A percentile compares a stretch with the other conserved stretches of the same genome.
Evolutionary conservation across 2,797 vertebrate species (phyloP).

Genomic region (Spinibarbus caldwelli): DNA sequence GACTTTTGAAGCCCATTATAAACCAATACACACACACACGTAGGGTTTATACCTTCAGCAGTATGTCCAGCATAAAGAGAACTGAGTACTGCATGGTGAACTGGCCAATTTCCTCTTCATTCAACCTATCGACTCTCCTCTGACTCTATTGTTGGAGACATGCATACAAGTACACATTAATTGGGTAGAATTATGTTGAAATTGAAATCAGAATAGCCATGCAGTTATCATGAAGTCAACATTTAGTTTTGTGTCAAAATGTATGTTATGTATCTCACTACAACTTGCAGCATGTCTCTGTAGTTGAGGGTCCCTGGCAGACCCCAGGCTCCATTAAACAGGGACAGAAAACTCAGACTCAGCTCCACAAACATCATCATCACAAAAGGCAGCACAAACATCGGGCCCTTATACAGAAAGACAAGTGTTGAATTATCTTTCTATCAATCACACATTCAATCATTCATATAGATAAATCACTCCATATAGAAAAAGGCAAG

Average conservation of each 20-base stretch:
- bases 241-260: neutral
- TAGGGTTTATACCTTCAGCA: conserved; percentile 81
- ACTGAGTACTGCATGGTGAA: conserved; percentile 76
- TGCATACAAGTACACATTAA: conserved; percentile 6
- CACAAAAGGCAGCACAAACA: conserved; percentile 77
- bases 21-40: neutral
- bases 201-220: neutral
- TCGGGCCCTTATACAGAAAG: conserved; percentile 36
- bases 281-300: conserved; percentile 24
- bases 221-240: neutral
- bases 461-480: too few species aligned
- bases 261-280: conserved; percentile 40
- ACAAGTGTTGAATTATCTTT: neutral
- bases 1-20: neutral
- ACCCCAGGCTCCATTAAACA: conserved; percentile 74
- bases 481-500: neutral
- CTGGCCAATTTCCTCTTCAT: conserved; percentile 69
- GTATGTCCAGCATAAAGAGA: conserved; percentile 70
- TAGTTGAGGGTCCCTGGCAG: conserved; percentile 68
- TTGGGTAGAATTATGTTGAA: neutral
- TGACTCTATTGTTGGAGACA: conserved; percentile 33
- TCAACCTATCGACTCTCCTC: conserved; percentile 45
- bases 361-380: conserved; percentile 79
- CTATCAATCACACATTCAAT: neutral
- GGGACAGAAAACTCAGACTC: conserved; percentile 74